These are phyloP conservation scores for Reticulitermes lucifugus DNA, from an alignment of 2,888 invertebrate species.

Conservation along the genomic window DNA sequence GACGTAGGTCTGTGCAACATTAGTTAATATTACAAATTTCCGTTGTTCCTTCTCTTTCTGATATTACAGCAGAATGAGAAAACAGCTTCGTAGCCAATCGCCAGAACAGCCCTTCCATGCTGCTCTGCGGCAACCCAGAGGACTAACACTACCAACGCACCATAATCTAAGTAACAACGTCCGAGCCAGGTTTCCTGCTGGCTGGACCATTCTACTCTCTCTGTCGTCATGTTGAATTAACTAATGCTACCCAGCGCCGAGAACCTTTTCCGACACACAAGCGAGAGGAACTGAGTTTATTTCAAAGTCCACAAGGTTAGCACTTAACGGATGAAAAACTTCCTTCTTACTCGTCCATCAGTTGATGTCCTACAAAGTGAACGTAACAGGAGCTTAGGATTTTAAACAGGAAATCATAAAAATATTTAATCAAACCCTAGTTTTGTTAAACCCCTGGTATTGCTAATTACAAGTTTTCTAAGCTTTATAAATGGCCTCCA, in stretches of 20 bases:
- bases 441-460: background rate
- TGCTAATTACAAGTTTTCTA: too few species aligned
- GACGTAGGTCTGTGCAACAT: background rate
- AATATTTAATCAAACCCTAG: slow-evolving; percentile 8
- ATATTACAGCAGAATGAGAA: background rate
- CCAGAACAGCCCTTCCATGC: slow-evolving; percentile 6
- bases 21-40: slow-evolving; percentile 8
- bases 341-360: background rate
- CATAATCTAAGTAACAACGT: slow-evolving; percentile 36
- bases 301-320: slow-evolving; percentile 38
- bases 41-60: background rate
- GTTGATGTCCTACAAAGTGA: slow-evolving; percentile 9
- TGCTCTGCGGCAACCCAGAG: slow-evolving; percentile 26
- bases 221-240: slow-evolving; percentile 27
- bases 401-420: background rate
- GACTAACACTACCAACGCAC: slow-evolving; percentile 25
- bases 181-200: background rate
- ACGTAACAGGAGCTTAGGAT: background rate
- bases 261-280: background rate
- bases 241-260: slow-evolving; percentile 26
- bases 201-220: background rate
- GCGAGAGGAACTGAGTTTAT: slow-evolving; percentile 25
- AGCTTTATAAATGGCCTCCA: too few species aligned
- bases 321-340: slow-evolving; percentile 33
- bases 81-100: slow-evolving; percentile 31